These are phyloP conservation scores for Drosophila diplacantha DNA, from an alignment of 2,888 invertebrate species.

Conservation along the genomic window DNA sequence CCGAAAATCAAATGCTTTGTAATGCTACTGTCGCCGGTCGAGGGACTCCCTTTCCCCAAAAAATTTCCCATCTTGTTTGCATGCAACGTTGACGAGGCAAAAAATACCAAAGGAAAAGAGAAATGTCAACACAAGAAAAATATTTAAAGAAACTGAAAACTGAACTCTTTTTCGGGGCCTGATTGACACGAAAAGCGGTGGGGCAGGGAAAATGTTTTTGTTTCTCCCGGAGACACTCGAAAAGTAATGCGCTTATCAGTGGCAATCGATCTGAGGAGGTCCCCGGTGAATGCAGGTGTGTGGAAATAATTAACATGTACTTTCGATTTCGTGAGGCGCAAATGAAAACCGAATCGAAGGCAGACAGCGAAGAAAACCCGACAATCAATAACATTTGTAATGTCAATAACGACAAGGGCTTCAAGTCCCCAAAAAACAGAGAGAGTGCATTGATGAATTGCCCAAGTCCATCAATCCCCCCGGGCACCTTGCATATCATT, in stretches of 20 bases:
- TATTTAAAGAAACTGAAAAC: constrained; percentile 5
- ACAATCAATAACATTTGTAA: constrained; percentile 72
- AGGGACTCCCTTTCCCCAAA: not conserved
- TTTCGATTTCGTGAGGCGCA: constrained; percentile 66
- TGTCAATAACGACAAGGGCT: constrained; percentile 69
- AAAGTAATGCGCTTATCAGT: constrained; percentile 65
- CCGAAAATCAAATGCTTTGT: constrained; percentile 56
- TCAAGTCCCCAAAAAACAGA: constrained; percentile 15
- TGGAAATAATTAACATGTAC: constrained; percentile 72
- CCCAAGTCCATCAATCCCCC: constrained; percentile 41
- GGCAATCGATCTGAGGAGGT: constrained; percentile 56
- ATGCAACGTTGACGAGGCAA: constrained; percentile 63
- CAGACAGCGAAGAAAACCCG: constrained; percentile 38
- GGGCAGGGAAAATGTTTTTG: constrained; percentile 27
- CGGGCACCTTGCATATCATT: constrained; percentile 59
- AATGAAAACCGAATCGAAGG: constrained; percentile 36
- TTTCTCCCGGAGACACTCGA: constrained; percentile 44
- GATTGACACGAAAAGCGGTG: constrained; percentile 59
- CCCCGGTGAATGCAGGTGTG: constrained; percentile 64
- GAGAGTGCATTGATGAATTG: constrained; percentile 56
- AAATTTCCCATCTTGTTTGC: constrained; percentile 52
- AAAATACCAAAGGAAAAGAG: constrained; percentile 12
- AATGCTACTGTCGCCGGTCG: constrained; percentile 63
- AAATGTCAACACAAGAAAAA: constrained; percentile 55
- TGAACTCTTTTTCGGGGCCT: constrained; percentile 32